phyloP scores from a whole-genome alignment of 2,888 invertebrate genomes.

The Cosmia trapezina region DNA sequence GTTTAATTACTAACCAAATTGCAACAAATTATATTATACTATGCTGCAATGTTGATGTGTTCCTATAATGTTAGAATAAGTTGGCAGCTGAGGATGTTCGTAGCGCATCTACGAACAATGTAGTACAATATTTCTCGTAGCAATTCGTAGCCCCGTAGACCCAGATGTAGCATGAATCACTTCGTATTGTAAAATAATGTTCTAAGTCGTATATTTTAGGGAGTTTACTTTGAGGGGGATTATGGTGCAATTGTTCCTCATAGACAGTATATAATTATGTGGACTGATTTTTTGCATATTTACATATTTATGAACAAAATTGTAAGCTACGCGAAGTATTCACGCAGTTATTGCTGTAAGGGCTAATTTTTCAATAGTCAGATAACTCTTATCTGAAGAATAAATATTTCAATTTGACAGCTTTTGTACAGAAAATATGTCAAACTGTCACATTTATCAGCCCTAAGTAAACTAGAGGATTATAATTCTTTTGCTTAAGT shows the following conservation, averaged over 20 bases:
- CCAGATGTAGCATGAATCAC: slow-evolving; percentile 41
- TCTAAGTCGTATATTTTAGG: slow-evolving; percentile 7
- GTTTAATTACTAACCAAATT: slow-evolving; percentile 62
- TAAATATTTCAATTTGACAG: too few relatives aligned
- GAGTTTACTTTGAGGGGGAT: neutral
- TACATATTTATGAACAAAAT: neutral
- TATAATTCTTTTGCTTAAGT: too few relatives aligned
- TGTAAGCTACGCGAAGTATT: neutral
- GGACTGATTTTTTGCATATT: neutral
- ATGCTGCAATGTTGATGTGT: slow-evolving; percentile 18
- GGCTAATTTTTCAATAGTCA: too few relatives aligned
- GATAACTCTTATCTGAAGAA: too few relatives aligned
- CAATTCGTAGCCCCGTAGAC: slow-evolving; percentile 57
- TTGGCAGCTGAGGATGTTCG: slow-evolving; percentile 40
- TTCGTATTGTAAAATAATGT: slow-evolving; percentile 26
- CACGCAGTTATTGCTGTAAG: neutral
- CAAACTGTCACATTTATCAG: too few relatives aligned
- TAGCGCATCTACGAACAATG: slow-evolving; percentile 42
- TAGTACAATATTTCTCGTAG: slow-evolving; percentile 49
- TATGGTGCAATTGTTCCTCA: slow-evolving; percentile 2
- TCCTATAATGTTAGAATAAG: slow-evolving; percentile 27
- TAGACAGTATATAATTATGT: neutral
- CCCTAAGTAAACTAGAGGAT: too few relatives aligned
- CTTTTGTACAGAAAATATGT: too few relatives aligned
- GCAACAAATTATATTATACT: slow-evolving; percentile 48